These are phyloP conservation scores for Gadus chalcogrammus DNA, from an alignment of 2,113 vertebrate genomes.

Conservation along the genomic window DNA sequence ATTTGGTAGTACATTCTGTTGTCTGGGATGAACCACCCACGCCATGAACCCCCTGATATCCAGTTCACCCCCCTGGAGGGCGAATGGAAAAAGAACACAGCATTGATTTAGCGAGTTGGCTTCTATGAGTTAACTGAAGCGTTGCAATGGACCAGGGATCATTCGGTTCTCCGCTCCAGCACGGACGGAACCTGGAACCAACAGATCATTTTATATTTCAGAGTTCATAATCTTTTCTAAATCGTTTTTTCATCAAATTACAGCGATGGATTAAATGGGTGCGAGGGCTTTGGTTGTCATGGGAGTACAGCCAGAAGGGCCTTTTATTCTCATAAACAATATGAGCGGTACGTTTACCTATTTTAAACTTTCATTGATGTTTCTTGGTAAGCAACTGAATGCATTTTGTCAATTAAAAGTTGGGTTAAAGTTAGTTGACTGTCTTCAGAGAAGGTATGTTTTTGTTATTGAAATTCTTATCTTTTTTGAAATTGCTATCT, in stretches of 20 bases:
- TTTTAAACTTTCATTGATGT: constrained; percentile 8
- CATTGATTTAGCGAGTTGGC: constrained; percentile 62
- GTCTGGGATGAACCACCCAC: neutral
- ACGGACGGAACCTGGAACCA: too few relatives aligned
- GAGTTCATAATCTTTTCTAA: too few relatives aligned
- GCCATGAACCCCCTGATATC: neutral
- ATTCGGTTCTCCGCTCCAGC: constrained; percentile 18
- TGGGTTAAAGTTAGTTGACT: too few relatives aligned
- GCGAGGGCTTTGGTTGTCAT: too few relatives aligned
- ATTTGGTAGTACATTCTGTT: constrained; percentile 8
- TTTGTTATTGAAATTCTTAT: too few relatives aligned
- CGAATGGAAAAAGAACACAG: constrained; percentile 45
- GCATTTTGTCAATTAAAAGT: neutral
- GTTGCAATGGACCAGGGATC: constrained; percentile 30
- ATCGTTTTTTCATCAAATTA: too few relatives aligned
- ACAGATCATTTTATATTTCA: too few relatives aligned
- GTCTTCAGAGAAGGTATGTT: too few relatives aligned
- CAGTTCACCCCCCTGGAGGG: constrained; percentile 52
- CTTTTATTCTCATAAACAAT: constrained; percentile 30
- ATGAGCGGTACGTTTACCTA: constrained; percentile 53
- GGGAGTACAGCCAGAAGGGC: neutral
- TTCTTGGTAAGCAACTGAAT: neutral
- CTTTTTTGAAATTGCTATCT: too few relatives aligned
- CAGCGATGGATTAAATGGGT: too few relatives aligned
- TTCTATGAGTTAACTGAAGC: constrained; percentile 40